phyloP scores from a whole-genome alignment of 1,140 invertebrate genomes.

The Meloidogyne hapla region DNA sequence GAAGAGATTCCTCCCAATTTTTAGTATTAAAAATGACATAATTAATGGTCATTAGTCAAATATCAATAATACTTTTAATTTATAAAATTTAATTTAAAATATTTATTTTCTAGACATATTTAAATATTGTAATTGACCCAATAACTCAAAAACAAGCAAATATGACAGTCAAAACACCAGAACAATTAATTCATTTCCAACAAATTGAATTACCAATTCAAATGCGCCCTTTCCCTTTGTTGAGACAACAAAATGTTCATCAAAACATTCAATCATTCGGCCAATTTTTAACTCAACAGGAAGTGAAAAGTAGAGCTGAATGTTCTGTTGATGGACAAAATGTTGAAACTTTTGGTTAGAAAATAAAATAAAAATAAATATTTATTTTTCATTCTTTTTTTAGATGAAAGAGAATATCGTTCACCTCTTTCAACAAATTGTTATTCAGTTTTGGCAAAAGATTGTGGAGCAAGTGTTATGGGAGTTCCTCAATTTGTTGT shows the following conservation, averaged over 20 bases:
- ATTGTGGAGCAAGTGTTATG: constrained; percentile 34
- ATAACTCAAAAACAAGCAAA: constrained; percentile 41
- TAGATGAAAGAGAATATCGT: constrained; percentile 31
- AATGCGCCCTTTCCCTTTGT: constrained; percentile 20
- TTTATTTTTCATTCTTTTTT: not conserved
- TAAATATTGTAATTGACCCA: constrained; percentile 47
- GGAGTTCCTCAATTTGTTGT: constrained; percentile 36
- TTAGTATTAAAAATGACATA: constrained; percentile 17
- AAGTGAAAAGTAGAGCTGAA: constrained; percentile 22
- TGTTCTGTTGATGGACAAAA: constrained; percentile 30
- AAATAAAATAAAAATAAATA: not conserved
- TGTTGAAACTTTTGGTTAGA: constrained; percentile 34
- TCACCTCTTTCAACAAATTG: constrained; percentile 28
- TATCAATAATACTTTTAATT: not conserved
- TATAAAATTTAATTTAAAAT: not conserved
- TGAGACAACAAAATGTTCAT: constrained; percentile 5
- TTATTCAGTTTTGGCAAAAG: constrained; percentile 44
- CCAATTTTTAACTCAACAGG: constrained; percentile 5
- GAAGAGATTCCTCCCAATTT: too few relatives aligned
- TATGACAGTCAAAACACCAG: constrained; percentile 46
- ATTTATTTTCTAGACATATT: not conserved
- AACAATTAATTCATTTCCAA: constrained; percentile 18
- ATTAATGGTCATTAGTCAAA: not conserved
- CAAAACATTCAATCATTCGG: constrained; percentile 16
- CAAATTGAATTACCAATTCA: constrained; percentile 28